Evolutionary conservation across 2,797 vertebrate species (phyloP).

Genomic region (Limosa lapponica): DNA sequence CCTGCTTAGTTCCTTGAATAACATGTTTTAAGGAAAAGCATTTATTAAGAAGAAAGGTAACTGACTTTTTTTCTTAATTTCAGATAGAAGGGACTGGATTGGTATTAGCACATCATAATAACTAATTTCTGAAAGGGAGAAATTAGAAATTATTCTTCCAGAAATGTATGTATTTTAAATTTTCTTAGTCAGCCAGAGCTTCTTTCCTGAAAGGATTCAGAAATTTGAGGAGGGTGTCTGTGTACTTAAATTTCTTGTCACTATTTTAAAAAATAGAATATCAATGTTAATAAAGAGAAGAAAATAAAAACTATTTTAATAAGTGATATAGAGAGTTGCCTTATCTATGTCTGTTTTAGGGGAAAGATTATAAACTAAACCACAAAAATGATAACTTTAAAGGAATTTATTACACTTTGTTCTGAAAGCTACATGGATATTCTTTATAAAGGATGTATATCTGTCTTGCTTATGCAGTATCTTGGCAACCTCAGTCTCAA

Average conservation of each 20-base stretch:
- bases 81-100: neutral
- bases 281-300: neutral
- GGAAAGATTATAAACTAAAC: neutral
- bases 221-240: neutral
- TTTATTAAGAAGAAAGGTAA: accelerated
- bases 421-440: neutral
- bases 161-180: neutral
- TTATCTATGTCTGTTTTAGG: neutral
- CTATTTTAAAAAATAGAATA: neutral
- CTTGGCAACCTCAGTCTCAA: neutral
- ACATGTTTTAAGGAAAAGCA: neutral
- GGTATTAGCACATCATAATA: neutral
- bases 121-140: neutral
- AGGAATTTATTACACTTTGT: neutral
- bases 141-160: neutral
- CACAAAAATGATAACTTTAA: neutral
- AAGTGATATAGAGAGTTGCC: neutral
- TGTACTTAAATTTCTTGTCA: neutral
- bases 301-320: neutral
- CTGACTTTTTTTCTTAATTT: neutral
- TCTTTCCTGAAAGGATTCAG: neutral
- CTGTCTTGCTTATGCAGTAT: neutral
- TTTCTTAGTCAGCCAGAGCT: neutral
- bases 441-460: neutral
- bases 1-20: neutral